Evolutionary conservation across 1,140 invertebrate species (phyloP).

Genomic region (Drosophila willistoni): DNA sequence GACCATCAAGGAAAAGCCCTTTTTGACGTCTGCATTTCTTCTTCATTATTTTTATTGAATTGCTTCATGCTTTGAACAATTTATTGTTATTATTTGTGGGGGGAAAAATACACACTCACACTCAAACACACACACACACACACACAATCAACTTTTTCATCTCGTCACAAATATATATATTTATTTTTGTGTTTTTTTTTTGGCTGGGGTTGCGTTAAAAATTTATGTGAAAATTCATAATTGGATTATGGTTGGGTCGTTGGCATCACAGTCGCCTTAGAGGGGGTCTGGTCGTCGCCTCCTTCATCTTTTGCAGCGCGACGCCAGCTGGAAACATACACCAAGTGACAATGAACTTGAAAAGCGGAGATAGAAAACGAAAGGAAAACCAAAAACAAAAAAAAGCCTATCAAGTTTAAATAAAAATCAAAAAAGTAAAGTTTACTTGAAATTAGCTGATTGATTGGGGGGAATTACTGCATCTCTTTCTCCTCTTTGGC

Average conservation of each 20-base stretch:
- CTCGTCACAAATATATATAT: conserved; percentile 35
- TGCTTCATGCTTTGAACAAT: conserved; percentile 71
- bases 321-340: background rate
- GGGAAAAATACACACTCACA: conserved; percentile 13
- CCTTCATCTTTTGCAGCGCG: background rate
- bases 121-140: background rate
- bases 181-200: conserved; percentile 24
- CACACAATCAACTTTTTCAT: conserved; percentile 43
- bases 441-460: background rate
- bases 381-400: background rate
- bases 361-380: conserved; percentile 20
- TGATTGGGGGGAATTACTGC: too few relatives aligned
- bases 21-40: conserved; percentile 42
- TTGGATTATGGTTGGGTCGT: conserved; percentile 78
- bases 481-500: too few relatives aligned
- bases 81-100: conserved; percentile 73
- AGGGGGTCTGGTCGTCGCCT: conserved; percentile 53
- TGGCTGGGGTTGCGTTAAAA: conserved; percentile 53
- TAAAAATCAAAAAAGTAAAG: background rate
- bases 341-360: conserved; percentile 76
- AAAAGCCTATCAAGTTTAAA: background rate
- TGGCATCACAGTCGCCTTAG: conserved; percentile 42
- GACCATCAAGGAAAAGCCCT: conserved; percentile 10
- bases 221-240: conserved; percentile 81
- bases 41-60: conserved; percentile 65